Evolutionary conservation across 2,113 vertebrate species (phyloP), one percentile per base, ranked within the genome.

Genomic region (Galeopterus variegatus): DNA sequence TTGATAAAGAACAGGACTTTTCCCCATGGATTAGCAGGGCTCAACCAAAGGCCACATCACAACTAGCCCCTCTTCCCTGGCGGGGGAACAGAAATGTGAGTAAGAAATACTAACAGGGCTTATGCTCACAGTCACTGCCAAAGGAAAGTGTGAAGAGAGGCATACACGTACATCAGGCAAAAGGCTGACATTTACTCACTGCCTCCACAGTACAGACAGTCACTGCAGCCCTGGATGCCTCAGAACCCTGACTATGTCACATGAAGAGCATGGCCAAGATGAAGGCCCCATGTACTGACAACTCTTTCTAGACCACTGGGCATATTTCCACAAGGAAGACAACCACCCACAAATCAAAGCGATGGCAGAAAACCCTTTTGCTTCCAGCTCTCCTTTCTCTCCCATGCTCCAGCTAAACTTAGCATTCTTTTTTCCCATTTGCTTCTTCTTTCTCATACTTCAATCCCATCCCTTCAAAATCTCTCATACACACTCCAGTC

Each of bases 351-450:
- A 90, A 69, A 95, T 92, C 54, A 69, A 86, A 87, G 52, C 67
- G 31, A 58, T 45, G 23, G 28, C 93, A 86, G 31, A 85, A 33
- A 92, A 94, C 64, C 54, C n/a, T 54, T 17, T 77, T 81, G 26
- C 41, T 91, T 86, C 45, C 62, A 65, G 77, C 18, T 89, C 60
- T 72, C 54, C 58, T 77, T 94, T 93, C 41, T 84, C 83, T 88
- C 7, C 84, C 36, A 24, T n/a, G 88, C 50, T 88, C 72, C 82
- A 84, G 13, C 60, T 77, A 73, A 90, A 69, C 33, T 84, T 52
- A 70, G 52, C 52, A 80, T 92, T 58, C 26, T 70, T 72, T 95
- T 56, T 50, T 62, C 21, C 72, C 28, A 48, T 62, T 36, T 31
- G 12, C 31, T 95, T 60, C 73, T n/a, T 65, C 72, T 24, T 73